Conservation (phyloP, 2,797 vertebrate species). For the Hapalemur alaotrensis region DNA sequence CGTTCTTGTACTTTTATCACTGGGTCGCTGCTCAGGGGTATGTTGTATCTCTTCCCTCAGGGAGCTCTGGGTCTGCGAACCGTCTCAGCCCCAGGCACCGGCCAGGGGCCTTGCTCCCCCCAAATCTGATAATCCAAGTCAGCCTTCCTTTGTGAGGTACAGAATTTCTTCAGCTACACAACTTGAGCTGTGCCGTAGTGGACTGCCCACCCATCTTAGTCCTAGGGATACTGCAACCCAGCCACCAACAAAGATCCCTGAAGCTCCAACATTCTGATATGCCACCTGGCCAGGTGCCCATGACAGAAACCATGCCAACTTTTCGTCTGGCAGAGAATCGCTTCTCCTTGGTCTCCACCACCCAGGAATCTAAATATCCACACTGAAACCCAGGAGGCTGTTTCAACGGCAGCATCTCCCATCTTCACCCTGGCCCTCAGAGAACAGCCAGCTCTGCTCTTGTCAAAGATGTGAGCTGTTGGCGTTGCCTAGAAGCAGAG, state of each 20-base stretch:
- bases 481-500: background rate
- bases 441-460: background rate
- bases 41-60: background rate
- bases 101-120: background rate
- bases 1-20: background rate
- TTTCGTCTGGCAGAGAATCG: background rate
- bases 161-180: background rate
- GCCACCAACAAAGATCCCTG: background rate
- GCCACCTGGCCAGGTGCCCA: background rate
- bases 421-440: background rate
- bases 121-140: background rate
- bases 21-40: background rate
- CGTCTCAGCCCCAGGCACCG: background rate
- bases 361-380: background rate
- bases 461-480: background rate
- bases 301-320: background rate
- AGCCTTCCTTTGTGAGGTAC: background rate
- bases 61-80: background rate
- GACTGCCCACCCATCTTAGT: background rate
- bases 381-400: background rate
- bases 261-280: background rate
- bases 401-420: background rate
- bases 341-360: background rate
- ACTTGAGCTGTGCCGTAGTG: background rate
- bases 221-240: background rate